Base-by-base conservation (phyloP, 1,140 invertebrate species). In the Drosophila malerkotliana region DNA sequence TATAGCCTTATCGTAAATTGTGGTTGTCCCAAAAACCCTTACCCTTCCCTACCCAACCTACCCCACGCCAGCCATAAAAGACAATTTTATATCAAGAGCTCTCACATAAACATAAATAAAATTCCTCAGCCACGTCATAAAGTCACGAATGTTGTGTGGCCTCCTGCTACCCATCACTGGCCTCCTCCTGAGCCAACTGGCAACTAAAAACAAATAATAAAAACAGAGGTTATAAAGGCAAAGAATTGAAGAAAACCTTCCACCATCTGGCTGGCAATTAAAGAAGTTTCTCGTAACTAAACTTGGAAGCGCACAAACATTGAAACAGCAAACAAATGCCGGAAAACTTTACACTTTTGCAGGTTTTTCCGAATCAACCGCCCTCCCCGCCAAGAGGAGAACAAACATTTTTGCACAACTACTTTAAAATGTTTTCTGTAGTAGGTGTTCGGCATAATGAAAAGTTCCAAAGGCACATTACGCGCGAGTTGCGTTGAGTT, bases 81-180 rank as follows among this genome's bases (percentile, higher is more conserved):
- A 67, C 75, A 83, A 83, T 59, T 83, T 83, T 83, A 82, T 82
- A 75, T 79, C 69, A 84, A 79, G 72, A 68, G 80, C 61, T 72
- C 64, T 52, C 55, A 53, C 72, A 76, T 79, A 84, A 83, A 84
- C 56, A 72, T 60, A 76, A 84, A 84, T 79, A 84, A 84, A 79
- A 79, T 66, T 73, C 76, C 74, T 71, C 62, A 75, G 68, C 67
- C 79, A 75, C 60, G 60, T 54, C 63, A 66, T 72, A 87, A 85
- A 74, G 71, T 63, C 71, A 73, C 69, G 71, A 55, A 81, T 81
- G 67, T 51, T 66, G 53, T 51, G 1, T n/a, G 14, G n/a, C 14
- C n/a, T 15, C 41, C 32, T 3, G 6, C n/a, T 41, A 6, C 39
- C n/a, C 3, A 41, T 4, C 39, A 41, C 21, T 21, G 15, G 5